Percentiles rank a stretch among this genome's conserved stretches.
These are phyloP conservation scores for Isaurus tuberculatus DNA, from an alignment of 92 coral and sea anemone genomes.

Conservation along the genomic window DNA sequence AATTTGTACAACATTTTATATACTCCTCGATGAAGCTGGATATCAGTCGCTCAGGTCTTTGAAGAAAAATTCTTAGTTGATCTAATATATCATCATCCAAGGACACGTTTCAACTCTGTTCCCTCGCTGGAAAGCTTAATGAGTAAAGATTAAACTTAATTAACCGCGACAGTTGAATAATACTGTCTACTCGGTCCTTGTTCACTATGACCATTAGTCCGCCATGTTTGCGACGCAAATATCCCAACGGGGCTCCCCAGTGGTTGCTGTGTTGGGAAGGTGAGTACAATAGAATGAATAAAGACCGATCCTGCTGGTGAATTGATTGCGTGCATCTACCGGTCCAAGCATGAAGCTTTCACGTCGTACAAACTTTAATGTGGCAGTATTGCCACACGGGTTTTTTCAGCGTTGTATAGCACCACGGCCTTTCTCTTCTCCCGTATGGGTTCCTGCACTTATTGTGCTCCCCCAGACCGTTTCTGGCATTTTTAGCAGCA, in stretches of 20 bases:
- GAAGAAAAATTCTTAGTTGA: neutral
- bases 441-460: slow-evolving; percentile 94
- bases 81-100: neutral
- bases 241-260: slow-evolving; percentile 23
- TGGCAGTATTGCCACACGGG: slow-evolving; percentile 96
- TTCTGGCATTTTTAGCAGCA: slow-evolving; percentile 43
- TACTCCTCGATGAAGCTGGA: neutral
- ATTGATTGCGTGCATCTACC: slow-evolving; percentile 29
- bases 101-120: neutral
- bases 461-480: slow-evolving; percentile 87
- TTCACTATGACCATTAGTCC: slow-evolving; percentile 3
- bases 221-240: slow-evolving; percentile 22
- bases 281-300: neutral
- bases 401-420: slow-evolving; percentile 84
- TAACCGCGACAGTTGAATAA: neutral
- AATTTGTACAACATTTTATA: neutral
- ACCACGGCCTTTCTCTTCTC: slow-evolving; percentile 88
- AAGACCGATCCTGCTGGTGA: slow-evolving; percentile 16
- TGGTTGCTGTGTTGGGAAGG: slow-evolving; percentile 11
- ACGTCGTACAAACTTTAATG: slow-evolving; percentile 69
- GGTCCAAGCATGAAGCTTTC: neutral
- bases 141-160: neutral
- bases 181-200: neutral
- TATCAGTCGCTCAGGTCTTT: neutral
- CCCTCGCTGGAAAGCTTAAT: neutral